These are phyloP conservation scores for Barnardius zonarius DNA, from an alignment of 2,113 vertebrate species.

Conservation along the genomic window DNA sequence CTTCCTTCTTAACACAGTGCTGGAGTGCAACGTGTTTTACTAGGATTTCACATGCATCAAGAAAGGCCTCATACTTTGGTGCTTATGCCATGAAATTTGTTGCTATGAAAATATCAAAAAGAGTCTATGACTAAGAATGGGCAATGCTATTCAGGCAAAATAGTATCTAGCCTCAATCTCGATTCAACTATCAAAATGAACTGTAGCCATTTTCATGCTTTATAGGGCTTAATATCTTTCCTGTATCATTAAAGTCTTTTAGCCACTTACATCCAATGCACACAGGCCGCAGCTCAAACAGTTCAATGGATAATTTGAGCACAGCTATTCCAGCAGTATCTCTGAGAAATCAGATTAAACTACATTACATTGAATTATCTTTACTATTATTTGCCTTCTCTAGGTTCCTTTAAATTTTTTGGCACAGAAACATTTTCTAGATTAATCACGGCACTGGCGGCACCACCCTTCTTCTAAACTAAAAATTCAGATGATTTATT, in stretches of 20 bases:
- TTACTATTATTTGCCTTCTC: background rate
- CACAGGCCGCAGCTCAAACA: background rate
- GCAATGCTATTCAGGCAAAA: background rate
- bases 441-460: background rate
- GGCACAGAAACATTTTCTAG: background rate
- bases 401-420: background rate
- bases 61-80: background rate
- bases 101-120: background rate
- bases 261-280: background rate
- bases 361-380: background rate
- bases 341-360: background rate
- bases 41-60: background rate
- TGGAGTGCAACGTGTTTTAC: background rate
- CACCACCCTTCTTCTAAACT: background rate
- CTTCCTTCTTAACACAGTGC: background rate
- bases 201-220: background rate
- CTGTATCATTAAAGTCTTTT: background rate
- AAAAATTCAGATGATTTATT: background rate
- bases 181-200: background rate
- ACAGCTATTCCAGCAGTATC: background rate
- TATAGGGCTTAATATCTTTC: background rate
- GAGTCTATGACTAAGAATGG: background rate
- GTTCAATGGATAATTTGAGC: background rate
- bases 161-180: background rate
- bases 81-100: background rate